Conservation (phyloP, 2,797 vertebrate species). For the Eptatretus atami region DNA sequence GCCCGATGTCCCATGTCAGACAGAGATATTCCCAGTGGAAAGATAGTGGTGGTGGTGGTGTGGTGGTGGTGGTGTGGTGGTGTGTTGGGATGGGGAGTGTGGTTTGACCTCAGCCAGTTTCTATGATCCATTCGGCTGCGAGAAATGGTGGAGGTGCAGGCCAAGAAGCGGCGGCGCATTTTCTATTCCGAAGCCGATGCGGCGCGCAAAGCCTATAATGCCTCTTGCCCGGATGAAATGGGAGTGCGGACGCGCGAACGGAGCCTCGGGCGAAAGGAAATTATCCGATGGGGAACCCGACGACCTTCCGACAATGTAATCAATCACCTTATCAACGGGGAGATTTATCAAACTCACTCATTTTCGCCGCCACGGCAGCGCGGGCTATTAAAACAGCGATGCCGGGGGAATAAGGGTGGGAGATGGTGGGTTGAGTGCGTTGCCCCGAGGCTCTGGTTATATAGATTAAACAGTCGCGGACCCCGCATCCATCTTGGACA, state of each 20-base stretch:
- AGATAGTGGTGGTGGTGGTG: too few relatives aligned
- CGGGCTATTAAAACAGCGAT: neutral
- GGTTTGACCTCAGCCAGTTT: too few relatives aligned
- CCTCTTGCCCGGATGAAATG: too few relatives aligned
- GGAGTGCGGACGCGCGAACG: neutral
- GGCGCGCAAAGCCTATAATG: too few relatives aligned
- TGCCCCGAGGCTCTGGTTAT: conserved; percentile 3
- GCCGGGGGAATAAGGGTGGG: neutral
- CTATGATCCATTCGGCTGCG: too few relatives aligned
- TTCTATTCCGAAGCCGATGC: too few relatives aligned
- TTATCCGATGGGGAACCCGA: conserved; percentile 4
- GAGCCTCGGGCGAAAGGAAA: conserved; percentile 4
- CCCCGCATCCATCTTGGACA: conserved; percentile 4
- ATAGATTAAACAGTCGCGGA: conserved; percentile 3
- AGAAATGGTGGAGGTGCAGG: too few relatives aligned
- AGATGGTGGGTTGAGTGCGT: neutral
- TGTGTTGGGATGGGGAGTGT: too few relatives aligned
- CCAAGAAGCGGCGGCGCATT: too few relatives aligned
- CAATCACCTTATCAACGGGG: conserved; percentile 6
- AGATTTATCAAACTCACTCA: conserved; percentile 5
- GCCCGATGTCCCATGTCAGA: too few relatives aligned
- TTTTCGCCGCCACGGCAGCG: conserved; percentile 4
- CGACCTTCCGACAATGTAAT: conserved; percentile 4
- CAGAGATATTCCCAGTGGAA: too few relatives aligned
- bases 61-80: too few relatives aligned